Conservation (phyloP, 2,113 vertebrate genomes). For the Lepus timidus region DNA sequence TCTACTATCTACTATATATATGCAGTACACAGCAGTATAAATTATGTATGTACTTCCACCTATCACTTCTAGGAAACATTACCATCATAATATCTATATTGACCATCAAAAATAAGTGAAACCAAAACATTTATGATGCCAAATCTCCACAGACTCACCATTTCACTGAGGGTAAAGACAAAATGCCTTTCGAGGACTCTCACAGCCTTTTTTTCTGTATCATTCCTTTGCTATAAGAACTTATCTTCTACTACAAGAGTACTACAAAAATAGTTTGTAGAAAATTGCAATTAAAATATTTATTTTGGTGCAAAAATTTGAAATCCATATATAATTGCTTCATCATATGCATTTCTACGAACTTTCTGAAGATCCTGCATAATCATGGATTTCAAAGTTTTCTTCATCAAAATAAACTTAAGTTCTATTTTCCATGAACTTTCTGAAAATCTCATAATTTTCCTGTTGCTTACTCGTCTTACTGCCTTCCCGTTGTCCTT, state of each 20-base stretch:
- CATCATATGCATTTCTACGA: too few relatives aligned
- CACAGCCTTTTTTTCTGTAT: neutral
- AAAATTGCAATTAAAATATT: too few relatives aligned
- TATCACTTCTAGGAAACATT: fast-evolving
- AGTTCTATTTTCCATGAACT: too few relatives aligned
- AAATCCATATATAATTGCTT: too few relatives aligned
- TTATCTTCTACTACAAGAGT: neutral
- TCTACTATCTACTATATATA: neutral
- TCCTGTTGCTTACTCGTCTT: neutral
- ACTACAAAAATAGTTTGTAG: too few relatives aligned
- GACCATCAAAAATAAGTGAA: neutral
- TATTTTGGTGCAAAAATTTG: too few relatives aligned
- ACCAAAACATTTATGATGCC: neutral
- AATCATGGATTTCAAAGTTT: too few relatives aligned
- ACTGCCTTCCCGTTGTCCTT: neutral
- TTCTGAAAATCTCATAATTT: neutral
- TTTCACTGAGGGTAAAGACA: neutral
- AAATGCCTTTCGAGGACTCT: neutral
- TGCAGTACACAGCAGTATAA: too few relatives aligned
- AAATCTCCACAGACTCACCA: neutral
- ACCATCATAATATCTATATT: neutral
- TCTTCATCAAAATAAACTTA: too few relatives aligned
- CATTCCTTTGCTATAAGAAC: too few relatives aligned
- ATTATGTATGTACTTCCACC: fast-evolving
- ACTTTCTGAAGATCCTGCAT: too few relatives aligned